Conservation (phyloP, 2,888 invertebrate species). For the Hermaeophaga mercurialis region DNA sequence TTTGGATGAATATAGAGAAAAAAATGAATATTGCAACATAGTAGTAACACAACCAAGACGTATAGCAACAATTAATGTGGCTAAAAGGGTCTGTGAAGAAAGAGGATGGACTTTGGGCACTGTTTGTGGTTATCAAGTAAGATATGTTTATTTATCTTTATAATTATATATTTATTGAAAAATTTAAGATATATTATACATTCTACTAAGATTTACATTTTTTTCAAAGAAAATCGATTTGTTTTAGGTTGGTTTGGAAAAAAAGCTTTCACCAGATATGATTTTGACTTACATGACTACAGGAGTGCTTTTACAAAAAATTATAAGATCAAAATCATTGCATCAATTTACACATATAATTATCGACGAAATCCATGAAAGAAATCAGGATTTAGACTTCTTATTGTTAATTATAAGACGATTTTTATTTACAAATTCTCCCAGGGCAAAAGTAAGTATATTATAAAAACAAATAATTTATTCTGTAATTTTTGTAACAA, state of each 20-base stretch:
- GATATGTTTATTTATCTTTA: neutral
- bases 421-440: conserved; percentile 71
- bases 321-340: conserved; percentile 71
- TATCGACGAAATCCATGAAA: conserved; percentile 92
- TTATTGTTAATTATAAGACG: conserved; percentile 81
- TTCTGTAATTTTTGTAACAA: no score
- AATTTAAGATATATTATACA: no score
- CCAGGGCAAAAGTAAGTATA: conserved; percentile 37
- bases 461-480: no score
- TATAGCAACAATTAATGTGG: conserved; percentile 91
- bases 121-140: conserved; percentile 89
- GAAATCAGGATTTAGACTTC: conserved; percentile 92
- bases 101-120: conserved; percentile 81
- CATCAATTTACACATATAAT: conserved; percentile 86
- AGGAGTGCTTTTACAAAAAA: conserved; percentile 82
- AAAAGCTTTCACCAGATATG: conserved; percentile 67
- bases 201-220: no score
- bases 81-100: conserved; percentile 82
- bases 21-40: conserved; percentile 77
- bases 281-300: conserved; percentile 87
- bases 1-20: conserved; percentile 73
- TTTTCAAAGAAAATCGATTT: no score
- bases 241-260: conserved; percentile 72
- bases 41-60: conserved; percentile 92
- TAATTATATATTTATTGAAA: neutral